These are phyloP conservation scores for Athetis lepigone DNA, from an alignment of 2,888 invertebrate genomes.

Conservation along the genomic window DNA sequence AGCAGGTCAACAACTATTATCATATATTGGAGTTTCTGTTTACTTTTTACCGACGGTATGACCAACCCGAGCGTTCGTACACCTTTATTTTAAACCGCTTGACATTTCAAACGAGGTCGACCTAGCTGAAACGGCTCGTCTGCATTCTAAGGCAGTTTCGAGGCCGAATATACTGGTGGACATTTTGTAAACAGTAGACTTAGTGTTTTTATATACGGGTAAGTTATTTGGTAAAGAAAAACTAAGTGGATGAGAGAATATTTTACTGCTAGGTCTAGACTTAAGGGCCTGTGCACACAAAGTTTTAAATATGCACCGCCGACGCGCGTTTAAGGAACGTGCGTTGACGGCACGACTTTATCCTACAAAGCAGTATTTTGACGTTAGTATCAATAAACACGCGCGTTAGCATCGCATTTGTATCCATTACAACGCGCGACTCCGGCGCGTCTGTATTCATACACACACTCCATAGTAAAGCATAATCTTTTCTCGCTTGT, in stretches of 20 bases:
- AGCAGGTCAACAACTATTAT: no score
- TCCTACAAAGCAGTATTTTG: no score
- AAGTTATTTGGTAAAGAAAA: conserved; percentile 18
- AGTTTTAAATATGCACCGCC: no score
- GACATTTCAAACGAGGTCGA: conserved; percentile 55
- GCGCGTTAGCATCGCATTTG: no score
- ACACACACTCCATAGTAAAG: no score
- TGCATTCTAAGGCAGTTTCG: conserved; percentile 29
- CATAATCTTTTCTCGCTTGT: no score
- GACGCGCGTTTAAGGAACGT: no score
- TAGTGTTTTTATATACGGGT: conserved; percentile 14
- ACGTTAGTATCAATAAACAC: no score
- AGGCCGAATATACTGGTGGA: conserved; percentile 32
- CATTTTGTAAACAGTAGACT: conserved; percentile 21
- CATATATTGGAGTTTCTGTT: conserved; percentile 10
- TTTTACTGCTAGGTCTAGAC: conserved; percentile 14
- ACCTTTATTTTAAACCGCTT: conserved; percentile 44
- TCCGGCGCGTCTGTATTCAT: no score
- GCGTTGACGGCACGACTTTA: no score
- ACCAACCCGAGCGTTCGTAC: conserved; percentile 1
- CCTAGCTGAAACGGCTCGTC: conserved; percentile 22
- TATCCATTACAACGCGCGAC: no score
- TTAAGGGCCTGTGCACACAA: no score
- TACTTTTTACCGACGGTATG: background rate
- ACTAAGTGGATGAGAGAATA: conserved; percentile 27